Conservation (phyloP, 2,888 invertebrate species). For the Lagria hirta region DNA sequence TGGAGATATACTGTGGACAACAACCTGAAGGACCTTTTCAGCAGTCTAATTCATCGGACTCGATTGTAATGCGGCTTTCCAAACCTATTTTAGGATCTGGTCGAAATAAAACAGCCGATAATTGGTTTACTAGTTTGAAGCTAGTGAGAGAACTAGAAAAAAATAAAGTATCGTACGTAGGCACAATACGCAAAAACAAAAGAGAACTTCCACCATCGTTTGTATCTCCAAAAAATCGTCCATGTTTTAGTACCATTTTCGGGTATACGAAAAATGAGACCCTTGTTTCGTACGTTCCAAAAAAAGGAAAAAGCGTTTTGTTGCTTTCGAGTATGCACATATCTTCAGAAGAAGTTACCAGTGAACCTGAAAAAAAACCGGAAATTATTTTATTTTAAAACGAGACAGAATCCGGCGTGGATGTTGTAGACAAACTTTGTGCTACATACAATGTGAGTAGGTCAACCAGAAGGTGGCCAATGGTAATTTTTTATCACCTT, state of each 20-base stretch:
- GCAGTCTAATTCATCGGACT: background rate
- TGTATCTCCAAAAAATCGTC: constrained; percentile 21
- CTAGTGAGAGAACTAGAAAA: constrained; percentile 21
- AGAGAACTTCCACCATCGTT: constrained; percentile 24
- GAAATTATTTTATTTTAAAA: constrained; percentile 17
- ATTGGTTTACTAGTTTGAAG: constrained; percentile 35
- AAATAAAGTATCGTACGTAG: constrained; percentile 21
- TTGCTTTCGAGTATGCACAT: constrained; percentile 3
- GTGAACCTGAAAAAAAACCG: constrained; percentile 7
- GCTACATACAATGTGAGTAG: constrained; percentile 17
- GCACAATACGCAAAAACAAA: constrained; percentile 27
- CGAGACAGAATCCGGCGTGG: constrained; percentile 19
- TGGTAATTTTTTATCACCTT: constrained; percentile 21
- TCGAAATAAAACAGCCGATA: constrained; percentile 40
- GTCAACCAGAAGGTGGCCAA: constrained; percentile 23
- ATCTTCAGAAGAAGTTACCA: background rate
- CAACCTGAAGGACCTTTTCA: constrained; percentile 36
- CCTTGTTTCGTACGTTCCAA: constrained; percentile 6
- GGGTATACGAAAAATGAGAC: constrained; percentile 12
- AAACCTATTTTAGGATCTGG: constrained; percentile 30
- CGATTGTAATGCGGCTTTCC: constrained; percentile 24
- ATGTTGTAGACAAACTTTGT: constrained; percentile 24
- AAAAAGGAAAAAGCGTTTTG: constrained; percentile 4
- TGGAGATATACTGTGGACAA: constrained; percentile 38
- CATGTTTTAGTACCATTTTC: constrained; percentile 18